Base-by-base conservation (phyloP, 2,113 vertebrate species). In the Phasianus colchicus region DNA sequence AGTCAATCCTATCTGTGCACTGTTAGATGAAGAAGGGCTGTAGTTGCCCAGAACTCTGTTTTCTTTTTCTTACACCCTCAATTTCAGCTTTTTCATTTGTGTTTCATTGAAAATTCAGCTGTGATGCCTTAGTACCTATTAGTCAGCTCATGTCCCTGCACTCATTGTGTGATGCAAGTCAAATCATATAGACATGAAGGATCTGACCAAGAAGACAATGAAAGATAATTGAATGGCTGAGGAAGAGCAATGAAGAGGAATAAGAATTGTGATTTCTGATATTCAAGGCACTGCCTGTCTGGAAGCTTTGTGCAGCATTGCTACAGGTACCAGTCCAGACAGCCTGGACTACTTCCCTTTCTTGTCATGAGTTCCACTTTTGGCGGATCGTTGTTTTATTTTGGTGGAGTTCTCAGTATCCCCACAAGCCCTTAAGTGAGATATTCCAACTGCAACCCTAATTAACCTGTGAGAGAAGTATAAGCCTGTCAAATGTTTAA, bases 381-480 rank as follows among this genome's bases (percentile, higher is more conserved):
- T 50, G 45, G 13, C 9, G n/a, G n/a, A 48, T 27, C 45, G 16
- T 36, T 45, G 27, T 48, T 50, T 48, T 70, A 34, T 36, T 48
- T 48, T 70, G 45, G 45, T 70, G 15, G 45, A 48, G n/a, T 12
- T 71, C 29, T 11, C 50, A 13, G 1, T 69, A 34, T 30, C 58
- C 89, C 71, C 55, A 10, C 38, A 75, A 71, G 24, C 11, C 55
- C 19, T 47, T 67, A 67, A 29, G 16, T 78, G 38, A 43, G 48
- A 65, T 48, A 47, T 84, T 92, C 66, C 63, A 75, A 4, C 1
- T 65, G 34, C 77, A 86, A 72, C 78, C 52, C 20, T 64, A 92
- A 86, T 81, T 93, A 86, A 86, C 69, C 69, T 88, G 76, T 45
- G 55, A 77, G 77, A 61, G 65, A 75, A 72, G 81, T 81, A 34